phyloP scores from a whole-genome alignment of 2,888 invertebrate genomes.

The Aleiodes testaceus region DNA sequence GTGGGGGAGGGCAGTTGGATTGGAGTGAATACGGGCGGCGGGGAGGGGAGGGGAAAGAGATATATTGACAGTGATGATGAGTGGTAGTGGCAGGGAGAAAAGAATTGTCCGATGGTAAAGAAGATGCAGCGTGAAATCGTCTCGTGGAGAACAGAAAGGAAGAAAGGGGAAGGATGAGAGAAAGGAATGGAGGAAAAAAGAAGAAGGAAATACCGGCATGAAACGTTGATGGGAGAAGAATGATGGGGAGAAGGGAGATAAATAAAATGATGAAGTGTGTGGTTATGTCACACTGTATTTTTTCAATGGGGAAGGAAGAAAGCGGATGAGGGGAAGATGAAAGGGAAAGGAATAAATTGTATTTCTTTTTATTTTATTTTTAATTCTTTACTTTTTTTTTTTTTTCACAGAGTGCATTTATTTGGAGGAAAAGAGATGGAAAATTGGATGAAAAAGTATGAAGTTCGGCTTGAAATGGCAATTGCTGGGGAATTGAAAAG shows the following conservation, averaged over 20 bases:
- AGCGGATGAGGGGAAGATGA: no score
- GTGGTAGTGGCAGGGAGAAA: conserved; percentile 33
- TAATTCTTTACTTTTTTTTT: no score
- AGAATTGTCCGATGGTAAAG: conserved; percentile 34
- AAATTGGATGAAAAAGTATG: no score
- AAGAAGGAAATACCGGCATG: conserved; percentile 2
- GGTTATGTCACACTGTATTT: no score
- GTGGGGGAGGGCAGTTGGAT: conserved; percentile 18
- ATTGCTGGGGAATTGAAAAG: no score
- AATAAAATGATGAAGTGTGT: conserved; percentile 14
- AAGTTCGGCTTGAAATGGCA: no score
- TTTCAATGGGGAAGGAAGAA: no score
- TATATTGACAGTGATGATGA: conserved; percentile 2
- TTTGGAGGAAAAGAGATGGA: no score
- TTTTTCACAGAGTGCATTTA: no score
- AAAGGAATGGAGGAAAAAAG: conserved; percentile 11
- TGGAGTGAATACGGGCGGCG: conserved; percentile 37
- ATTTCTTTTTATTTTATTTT: no score
- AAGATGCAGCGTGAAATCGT: conserved; percentile 37
- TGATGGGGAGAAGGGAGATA: conserved; percentile 8
- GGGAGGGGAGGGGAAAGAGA: conserved; percentile 30
- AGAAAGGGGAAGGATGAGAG: conserved; percentile 4
- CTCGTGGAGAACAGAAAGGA: neutral
- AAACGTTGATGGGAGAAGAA: no score
- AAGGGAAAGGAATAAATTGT: no score